A percentile compares a stretch with the other conserved stretches of the same genome.
phyloP scores from a whole-genome alignment of 1,140 invertebrate species.

The Ceratina australensis region DNA sequence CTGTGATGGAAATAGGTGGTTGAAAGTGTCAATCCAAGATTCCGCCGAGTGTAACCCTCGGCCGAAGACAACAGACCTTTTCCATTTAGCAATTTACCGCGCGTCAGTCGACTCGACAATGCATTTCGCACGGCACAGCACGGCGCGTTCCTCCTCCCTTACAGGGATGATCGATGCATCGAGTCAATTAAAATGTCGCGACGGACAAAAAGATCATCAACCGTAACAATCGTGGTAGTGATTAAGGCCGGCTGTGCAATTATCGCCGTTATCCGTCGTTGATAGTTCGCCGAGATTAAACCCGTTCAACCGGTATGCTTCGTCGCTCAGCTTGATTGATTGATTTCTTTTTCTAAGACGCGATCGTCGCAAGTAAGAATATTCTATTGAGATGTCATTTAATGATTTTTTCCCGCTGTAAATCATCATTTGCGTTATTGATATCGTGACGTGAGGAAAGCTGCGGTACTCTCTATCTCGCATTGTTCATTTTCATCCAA shows the following conservation, averaged over 20 bases:
- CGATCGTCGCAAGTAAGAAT: no score
- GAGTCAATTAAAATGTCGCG: constrained; percentile 37
- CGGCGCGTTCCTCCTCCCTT: not conserved
- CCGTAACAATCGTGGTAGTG: constrained; percentile 29
- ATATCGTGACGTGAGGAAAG: no score
- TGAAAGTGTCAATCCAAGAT: not conserved
- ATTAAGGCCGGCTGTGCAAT: constrained; percentile 35
- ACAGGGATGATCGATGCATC: constrained; percentile 36
- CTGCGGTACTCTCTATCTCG: no score
- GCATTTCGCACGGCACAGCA: not conserved
- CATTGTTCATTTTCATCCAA: no score
- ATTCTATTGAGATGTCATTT: no score
- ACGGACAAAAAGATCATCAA: constrained; percentile 36
- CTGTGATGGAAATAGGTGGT: no score
- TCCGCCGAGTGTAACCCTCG: not conserved
- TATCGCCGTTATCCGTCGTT: constrained; percentile 8
- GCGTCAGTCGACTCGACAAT: not conserved
- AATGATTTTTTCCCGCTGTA: no score
- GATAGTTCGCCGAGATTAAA: constrained; percentile 8
- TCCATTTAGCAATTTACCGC: constrained; percentile 33
- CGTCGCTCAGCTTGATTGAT: not conserved
- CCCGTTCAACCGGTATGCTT: not conserved
- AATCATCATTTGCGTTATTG: no score
- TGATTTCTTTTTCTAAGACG: not conserved
- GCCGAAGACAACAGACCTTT: not conserved